A percentile compares a stretch with the other conserved stretches of the same genome.
Evolutionary conservation across 2,113 vertebrate genomes (phyloP).

Genomic region (Equus quagga): DNA sequence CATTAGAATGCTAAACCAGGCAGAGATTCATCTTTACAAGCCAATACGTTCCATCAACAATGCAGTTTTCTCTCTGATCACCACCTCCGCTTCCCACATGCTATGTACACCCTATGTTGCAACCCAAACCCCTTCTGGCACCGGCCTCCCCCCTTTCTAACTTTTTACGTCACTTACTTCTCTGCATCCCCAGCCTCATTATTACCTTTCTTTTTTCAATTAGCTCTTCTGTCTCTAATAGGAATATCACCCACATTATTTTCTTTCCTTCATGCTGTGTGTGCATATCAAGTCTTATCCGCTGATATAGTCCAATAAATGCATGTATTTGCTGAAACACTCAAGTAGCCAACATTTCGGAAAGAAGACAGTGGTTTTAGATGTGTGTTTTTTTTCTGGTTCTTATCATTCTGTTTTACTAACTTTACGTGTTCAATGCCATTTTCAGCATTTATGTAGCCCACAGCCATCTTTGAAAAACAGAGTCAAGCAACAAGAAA

Average conservation of each 20-base stretch:
- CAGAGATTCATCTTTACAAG: not conserved
- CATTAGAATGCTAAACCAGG: not conserved
- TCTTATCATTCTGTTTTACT: not conserved
- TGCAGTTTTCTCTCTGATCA: not conserved
- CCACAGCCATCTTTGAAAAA: constrained; percentile 29
- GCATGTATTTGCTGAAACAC: not conserved
- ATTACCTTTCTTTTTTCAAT: not conserved
- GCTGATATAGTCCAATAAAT: not conserved
- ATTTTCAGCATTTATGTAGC: not conserved
- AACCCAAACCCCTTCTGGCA: not conserved
- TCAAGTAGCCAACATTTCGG: not conserved
- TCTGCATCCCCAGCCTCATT: fast-evolving
- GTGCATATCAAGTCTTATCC: not conserved
- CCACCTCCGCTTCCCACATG: not conserved
- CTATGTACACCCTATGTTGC: not conserved
- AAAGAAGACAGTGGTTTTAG: not conserved
- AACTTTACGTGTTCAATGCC: not conserved
- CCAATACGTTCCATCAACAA: not conserved
- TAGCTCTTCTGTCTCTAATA: not conserved
- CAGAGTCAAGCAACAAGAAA: not conserved
- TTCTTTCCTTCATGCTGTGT: not conserved
- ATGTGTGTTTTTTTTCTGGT: not conserved
- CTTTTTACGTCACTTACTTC: not conserved
- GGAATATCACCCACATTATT: not conserved
- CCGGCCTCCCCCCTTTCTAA: not conserved